phyloP scores from a whole-genome alignment of 2,888 invertebrate species.

The Atrina japonica region DNA sequence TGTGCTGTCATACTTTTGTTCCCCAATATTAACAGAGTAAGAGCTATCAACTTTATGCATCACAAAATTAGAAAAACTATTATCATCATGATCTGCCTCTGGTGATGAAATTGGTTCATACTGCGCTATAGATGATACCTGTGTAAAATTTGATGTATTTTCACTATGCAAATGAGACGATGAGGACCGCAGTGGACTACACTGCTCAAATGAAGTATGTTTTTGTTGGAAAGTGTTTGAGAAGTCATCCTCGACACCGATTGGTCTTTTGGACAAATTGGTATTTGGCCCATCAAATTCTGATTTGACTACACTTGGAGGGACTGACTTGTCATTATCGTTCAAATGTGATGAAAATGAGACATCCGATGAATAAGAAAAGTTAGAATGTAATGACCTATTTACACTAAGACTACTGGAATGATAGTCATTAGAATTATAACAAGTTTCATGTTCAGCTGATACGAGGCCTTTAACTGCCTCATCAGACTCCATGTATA shows the following conservation, averaged over 20 bases:
- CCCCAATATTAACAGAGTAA: constrained; percentile 38
- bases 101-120: constrained; percentile 45
- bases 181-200: no score
- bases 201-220: no score
- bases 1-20: constrained; percentile 11
- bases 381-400: neutral
- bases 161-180: no score
- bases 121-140: constrained; percentile 31
- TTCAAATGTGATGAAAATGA: neutral
- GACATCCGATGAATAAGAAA: neutral
- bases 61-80: constrained; percentile 27
- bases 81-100: constrained; percentile 39
- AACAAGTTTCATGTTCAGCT: constrained; percentile 11
- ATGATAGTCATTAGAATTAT: constrained; percentile 14
- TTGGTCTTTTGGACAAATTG: no score
- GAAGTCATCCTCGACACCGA: no score
- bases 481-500: constrained; percentile 2
- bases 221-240: no score
- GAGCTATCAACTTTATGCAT: constrained; percentile 20
- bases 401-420: constrained; percentile 5
- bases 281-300: no score
- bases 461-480: constrained; percentile 21
- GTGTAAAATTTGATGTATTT: neutral
- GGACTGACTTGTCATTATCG: constrained; percentile 5
- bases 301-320: neutral